These are phyloP conservation scores for Brachionus sp. DNA, from an alignment of 1,140 invertebrate genomes.

Conservation along the genomic window DNA sequence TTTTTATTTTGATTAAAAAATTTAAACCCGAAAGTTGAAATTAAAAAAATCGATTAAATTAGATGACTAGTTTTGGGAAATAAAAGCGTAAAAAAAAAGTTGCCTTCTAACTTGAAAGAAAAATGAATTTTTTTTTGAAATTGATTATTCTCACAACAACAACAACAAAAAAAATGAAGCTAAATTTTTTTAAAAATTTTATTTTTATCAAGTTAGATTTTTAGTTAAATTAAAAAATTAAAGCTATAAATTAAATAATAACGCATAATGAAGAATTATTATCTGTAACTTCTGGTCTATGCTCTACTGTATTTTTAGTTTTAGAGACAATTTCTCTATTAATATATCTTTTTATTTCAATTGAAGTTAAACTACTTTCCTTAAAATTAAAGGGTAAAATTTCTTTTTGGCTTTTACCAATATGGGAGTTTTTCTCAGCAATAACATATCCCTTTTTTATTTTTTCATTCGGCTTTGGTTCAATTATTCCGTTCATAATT, in stretches of 20 bases:
- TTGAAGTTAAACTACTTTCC: not conserved
- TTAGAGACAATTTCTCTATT: slow-evolving; percentile 28
- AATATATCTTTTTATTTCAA: slow-evolving; percentile 23
- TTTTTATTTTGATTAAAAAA: too few species aligned
- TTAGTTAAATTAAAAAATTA: not conserved
- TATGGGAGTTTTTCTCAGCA: not conserved
- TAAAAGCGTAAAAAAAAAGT: too few species aligned
- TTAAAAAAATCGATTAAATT: too few species aligned
- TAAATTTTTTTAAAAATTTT: too few species aligned
- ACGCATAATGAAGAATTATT: slow-evolving; percentile 21
- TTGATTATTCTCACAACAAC: too few species aligned
- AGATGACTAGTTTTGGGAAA: too few species aligned
- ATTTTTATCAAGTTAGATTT: too few species aligned
- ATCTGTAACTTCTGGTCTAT: slow-evolving; percentile 4
- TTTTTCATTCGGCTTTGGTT: not conserved
- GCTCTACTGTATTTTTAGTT: slow-evolving; percentile 17
- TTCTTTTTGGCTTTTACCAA: not conserved
- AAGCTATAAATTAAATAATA: not conserved
- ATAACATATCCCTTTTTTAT: not conserved
- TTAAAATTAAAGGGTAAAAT: not conserved
- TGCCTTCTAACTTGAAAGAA: too few species aligned
- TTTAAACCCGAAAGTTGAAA: too few species aligned
- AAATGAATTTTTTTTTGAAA: too few species aligned
- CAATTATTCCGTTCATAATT: slow-evolving; percentile 50
- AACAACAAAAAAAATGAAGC: too few species aligned